Evolutionary conservation across 2,888 invertebrate genomes (phyloP), one percentile per base, ranked within the genome.

Genomic region (Dasysyrphus tricinctus): DNA sequence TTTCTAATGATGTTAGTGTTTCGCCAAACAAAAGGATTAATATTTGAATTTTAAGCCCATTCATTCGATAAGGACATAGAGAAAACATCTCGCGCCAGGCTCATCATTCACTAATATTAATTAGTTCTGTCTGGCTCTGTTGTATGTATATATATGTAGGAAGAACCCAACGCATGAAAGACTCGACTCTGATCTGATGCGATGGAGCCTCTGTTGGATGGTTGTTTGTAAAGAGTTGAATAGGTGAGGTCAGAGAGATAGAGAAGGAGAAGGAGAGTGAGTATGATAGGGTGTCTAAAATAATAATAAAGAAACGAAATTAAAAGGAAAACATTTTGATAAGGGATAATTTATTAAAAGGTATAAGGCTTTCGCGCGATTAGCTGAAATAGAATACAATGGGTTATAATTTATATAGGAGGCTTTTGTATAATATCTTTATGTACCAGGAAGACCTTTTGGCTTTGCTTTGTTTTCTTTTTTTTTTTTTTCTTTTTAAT

Each of bases 51-150:
- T 86, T 82, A 72, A 65, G 77, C 82, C 80, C 70, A 81, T 86
- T 82, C 78, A 78, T 74, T 74, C 39, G 81, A 81, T 73, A 76
- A 78, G 73, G 70, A 73, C 65, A 32, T 32, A 56, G 11, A 49
- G 37, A 73, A 69, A 73, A 67, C 56, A 70, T 54, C 70, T 59
- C 74, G 70, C 78, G 51, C 74, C 82, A 79, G 56, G 82, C 75
- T 81, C 78, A 86, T 86, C 86, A 86, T 82, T 86, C 78, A 82
- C 82, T 75, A 65, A 79, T 82, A 86, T 86, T 86, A 86, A 86
- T 86, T 79, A 86, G 82, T 79, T 72, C 49, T 72, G 51, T 86
- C 70, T 73, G 63, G 59, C 8, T 61, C 19, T 61, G 24, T 39
- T 3, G 19, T 3, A 24, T 24, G 3, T 3, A 24, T 24, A 24